Percentiles rank a stretch among this genome's conserved stretches.
These are phyloP conservation scores for Polymixis lichenea DNA, from an alignment of 2,888 invertebrate species.

Conservation along the genomic window DNA sequence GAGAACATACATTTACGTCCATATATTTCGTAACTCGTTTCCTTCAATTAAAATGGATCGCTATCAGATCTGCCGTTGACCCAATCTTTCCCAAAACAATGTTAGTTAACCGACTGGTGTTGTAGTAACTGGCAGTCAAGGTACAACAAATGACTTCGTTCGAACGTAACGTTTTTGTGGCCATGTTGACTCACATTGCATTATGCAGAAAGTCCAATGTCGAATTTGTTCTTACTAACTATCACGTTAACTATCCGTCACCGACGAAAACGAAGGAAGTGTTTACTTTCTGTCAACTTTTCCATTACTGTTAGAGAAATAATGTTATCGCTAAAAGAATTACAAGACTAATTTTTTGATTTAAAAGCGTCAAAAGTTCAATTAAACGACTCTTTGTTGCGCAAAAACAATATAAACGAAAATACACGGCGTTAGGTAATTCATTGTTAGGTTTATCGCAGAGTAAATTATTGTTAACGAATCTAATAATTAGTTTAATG, in stretches of 20 bases:
- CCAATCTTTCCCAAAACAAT: conserved; percentile 59
- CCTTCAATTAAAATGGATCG: conserved; percentile 60
- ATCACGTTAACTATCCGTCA: conserved; percentile 46
- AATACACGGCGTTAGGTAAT: conserved; percentile 70
- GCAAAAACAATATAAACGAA: conserved; percentile 61
- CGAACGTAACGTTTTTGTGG: conserved; percentile 59
- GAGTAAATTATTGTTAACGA: conserved; percentile 76
- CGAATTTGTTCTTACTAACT: conserved; percentile 52
- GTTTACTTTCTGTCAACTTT: conserved; percentile 27
- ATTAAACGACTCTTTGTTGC: conserved; percentile 43
- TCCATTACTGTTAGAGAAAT: conserved; percentile 19
- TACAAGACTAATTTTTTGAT: conserved; percentile 31
- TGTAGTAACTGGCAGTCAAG: conserved; percentile 34
- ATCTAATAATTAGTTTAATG: conserved; percentile 75
- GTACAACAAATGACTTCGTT: conserved; percentile 63
- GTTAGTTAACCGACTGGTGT: conserved; percentile 34
- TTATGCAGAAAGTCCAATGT: conserved; percentile 53
- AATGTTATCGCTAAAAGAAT: conserved; percentile 27
- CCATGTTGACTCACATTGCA: conserved; percentile 64
- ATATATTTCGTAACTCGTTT: conserved; percentile 62
- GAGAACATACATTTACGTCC: conserved; percentile 36
- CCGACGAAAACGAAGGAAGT: conserved; percentile 42
- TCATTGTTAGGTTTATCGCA: conserved; percentile 68
- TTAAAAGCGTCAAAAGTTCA: conserved; percentile 26
- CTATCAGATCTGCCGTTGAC: conserved; percentile 62